A percentile compares a stretch with the other conserved stretches of the same genome.
Conservation (phyloP, 2,888 invertebrate genomes). For the Balanococcus diminutus region DNA sequence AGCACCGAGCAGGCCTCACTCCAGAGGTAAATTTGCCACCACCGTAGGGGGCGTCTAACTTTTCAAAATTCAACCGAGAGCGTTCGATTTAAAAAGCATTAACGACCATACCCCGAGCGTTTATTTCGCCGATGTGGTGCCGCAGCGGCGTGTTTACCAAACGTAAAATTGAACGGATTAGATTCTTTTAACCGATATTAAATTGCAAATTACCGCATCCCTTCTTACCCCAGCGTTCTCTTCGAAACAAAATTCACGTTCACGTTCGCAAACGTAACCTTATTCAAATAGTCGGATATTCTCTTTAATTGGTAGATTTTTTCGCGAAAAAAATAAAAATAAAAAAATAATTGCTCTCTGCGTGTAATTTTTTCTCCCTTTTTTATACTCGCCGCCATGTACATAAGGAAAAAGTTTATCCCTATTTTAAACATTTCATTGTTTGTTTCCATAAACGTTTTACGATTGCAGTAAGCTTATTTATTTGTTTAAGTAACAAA, state of each 20-base stretch:
- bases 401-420: constrained; percentile 3
- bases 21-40: background rate
- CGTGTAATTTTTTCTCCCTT: background rate
- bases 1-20: background rate
- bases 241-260: too few relatives aligned
- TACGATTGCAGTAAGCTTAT: constrained; percentile 46
- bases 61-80: constrained; percentile 11
- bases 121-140: background rate
- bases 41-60: background rate
- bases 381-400: background rate
- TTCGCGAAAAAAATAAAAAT: background rate
- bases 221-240: background rate
- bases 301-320: constrained; percentile 13
- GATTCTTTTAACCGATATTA: constrained; percentile 20
- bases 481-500: constrained; percentile 49
- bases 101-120: constrained; percentile 25
- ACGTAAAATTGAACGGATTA: constrained; percentile 25
- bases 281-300: constrained; percentile 11
- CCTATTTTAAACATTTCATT: constrained; percentile 38
- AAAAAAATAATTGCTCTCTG: constrained; percentile 14
- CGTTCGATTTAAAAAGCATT: constrained; percentile 24
- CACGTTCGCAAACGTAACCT: background rate
- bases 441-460: constrained; percentile 51
- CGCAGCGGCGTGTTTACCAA: constrained; percentile 19
- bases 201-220: constrained; percentile 11